These are phyloP conservation scores for Gastrophysa polygoni DNA, from an alignment of 2,888 invertebrate species.

Conservation along the genomic window DNA sequence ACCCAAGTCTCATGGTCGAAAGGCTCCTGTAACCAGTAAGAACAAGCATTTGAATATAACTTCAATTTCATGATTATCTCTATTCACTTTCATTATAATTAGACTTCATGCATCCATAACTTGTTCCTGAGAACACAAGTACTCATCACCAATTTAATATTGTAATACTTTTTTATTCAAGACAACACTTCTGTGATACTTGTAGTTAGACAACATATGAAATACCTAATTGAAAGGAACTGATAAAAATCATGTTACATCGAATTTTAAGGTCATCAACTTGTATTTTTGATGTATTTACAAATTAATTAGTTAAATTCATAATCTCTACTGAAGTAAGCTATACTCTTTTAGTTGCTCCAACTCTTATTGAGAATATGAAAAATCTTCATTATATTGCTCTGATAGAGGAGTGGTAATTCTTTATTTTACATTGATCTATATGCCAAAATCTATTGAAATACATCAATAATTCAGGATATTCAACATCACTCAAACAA, in stretches of 20 bases:
- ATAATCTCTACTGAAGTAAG: no score
- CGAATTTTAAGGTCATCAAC: not conserved
- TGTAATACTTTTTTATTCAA: slow-evolving; percentile 20
- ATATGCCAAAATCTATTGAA: no score
- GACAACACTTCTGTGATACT: slow-evolving; percentile 35
- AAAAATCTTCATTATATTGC: no score
- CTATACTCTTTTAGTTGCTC: no score
- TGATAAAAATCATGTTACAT: not conserved
- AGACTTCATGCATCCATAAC: not conserved
- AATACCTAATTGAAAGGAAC: not conserved
- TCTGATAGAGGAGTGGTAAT: no score
- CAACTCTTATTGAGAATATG: no score
- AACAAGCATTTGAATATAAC: slow-evolving; percentile 39
- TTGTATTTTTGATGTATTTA: not conserved
- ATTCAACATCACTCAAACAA: no score
- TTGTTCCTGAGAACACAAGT: not conserved
- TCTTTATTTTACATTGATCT: no score
- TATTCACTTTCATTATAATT: slow-evolving; percentile 1
- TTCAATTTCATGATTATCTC: slow-evolving; percentile 34
- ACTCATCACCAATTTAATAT: slow-evolving; percentile 14
- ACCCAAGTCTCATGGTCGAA: slow-evolving; percentile 39
- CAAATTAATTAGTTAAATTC: no score
- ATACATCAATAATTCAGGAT: no score
- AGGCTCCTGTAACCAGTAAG: slow-evolving; percentile 41
- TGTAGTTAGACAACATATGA: slow-evolving; percentile 14